These are phyloP conservation scores for Frieseomelitta varia DNA, from an alignment of 1,140 invertebrate species.

Conservation along the genomic window DNA sequence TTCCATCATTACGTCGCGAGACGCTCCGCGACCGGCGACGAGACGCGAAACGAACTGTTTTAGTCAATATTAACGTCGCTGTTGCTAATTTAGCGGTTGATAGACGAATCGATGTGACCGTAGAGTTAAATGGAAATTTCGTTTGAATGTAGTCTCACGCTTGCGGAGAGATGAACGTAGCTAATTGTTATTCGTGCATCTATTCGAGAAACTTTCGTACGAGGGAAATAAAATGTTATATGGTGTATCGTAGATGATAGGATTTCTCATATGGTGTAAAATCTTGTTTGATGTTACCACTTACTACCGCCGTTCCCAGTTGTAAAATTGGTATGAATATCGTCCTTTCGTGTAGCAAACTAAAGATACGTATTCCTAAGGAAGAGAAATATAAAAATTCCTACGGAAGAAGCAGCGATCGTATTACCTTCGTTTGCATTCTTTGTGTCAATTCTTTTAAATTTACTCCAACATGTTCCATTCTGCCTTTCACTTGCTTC, in stretches of 20 bases:
- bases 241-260: background rate
- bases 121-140: slow-evolving; percentile 8
- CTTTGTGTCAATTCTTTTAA: background rate
- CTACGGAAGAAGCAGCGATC: too few species aligned
- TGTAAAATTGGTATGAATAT: background rate
- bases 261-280: background rate
- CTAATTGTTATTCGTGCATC: background rate
- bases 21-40: slow-evolving; percentile 42
- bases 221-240: background rate
- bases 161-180: background rate
- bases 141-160: background rate
- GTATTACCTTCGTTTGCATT: background rate
- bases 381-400: too few species aligned
- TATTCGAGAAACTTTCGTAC: slow-evolving; percentile 5
- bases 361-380: background rate
- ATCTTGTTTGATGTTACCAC: background rate
- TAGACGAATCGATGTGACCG: slow-evolving; percentile 13
- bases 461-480: background rate
- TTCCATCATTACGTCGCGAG: slow-evolving; percentile 65
- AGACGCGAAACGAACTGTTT: slow-evolving; percentile 38
- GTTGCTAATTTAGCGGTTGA: slow-evolving; percentile 2
- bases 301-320: background rate
- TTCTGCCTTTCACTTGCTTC: background rate
- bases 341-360: background rate
- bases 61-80: background rate